Base-by-base conservation (phyloP, 2,113 vertebrate species). In the Camelus bactrianus region DNA sequence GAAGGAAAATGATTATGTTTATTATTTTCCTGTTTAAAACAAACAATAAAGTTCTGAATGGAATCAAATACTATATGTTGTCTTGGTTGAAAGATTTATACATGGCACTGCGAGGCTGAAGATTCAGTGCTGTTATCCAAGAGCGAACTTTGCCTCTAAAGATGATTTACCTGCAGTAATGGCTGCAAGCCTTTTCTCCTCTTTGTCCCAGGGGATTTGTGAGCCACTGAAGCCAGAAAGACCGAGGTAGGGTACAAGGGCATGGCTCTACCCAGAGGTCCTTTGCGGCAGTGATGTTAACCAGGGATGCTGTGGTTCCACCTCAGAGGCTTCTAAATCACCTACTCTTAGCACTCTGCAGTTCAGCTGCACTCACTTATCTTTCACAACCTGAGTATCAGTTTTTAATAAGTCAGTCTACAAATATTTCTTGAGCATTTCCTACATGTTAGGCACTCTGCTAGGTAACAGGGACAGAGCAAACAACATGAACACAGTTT, bases 11-110 rank as follows among this genome's bases (percentile, higher is more conserved):
- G 76, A 69, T 67, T 72, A 69, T 26, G 7, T 52, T 87, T 82
- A n/a, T 75, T 88, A 67, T 83, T 88, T 73, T 72, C 14, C 46
- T 92, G 35, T 22, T 85, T 93, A 89, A 89, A 83, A 90, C 46
- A 73, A 93, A 48, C 22, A 20, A 77, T 42, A 77, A 65, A 30
- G 42, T 72, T 77, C 69, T 79, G 50, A 76, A 87, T 15, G n/a
- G 46, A 65, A 85, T 86, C 32, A 72, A 93, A 46, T 80, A 73
- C 60, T 67, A 15, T 19, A 75, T 42, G 20, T 35, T 70, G 7
- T 58, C 67, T 86, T 92, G 65, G 86, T 4, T 54, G 50, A 50
- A 5, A 52, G 24, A 76, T 76, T 81, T 82, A 76, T 16, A 75
- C 75, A 48, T 14, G 77, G 73, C 60, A 32, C 72, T 65, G 35